Percentiles rank a stretch among this genome's conserved stretches.
Conservation (phyloP, 2,888 invertebrate species). For the Malachius bipustulatus region DNA sequence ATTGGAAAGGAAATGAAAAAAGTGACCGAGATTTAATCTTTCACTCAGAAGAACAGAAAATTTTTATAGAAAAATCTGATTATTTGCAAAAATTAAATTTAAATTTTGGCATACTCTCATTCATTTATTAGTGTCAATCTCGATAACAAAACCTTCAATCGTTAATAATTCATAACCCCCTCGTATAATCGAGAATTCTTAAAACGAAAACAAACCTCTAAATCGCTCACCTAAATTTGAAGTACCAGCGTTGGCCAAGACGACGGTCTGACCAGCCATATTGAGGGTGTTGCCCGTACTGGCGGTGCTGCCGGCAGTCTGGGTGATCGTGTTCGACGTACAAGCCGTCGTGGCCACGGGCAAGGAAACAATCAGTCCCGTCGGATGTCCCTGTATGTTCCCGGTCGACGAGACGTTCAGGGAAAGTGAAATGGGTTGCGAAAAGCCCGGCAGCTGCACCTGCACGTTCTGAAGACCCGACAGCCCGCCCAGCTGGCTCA, state of each 20-base stretch:
- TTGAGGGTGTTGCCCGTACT: constrained; percentile 18
- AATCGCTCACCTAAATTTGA: constrained; percentile 30
- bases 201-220: too few relatives aligned
- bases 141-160: too few relatives aligned
- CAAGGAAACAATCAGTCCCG: constrained; percentile 34
- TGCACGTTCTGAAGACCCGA: constrained; percentile 70
- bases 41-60: too few relatives aligned
- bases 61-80: too few relatives aligned
- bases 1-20: too few relatives aligned
- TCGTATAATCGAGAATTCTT: too few relatives aligned
- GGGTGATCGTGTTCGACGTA: constrained; percentile 29
- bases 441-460: constrained; percentile 69
- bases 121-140: too few relatives aligned
- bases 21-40: too few relatives aligned
- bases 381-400: constrained; percentile 39
- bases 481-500: constrained; percentile 53
- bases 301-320: constrained; percentile 22
- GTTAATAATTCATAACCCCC: too few relatives aligned
- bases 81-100: too few relatives aligned
- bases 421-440: constrained; percentile 75
- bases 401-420: constrained; percentile 57
- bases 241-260: constrained; percentile 30
- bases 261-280: constrained; percentile 30
- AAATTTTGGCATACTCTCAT: too few relatives aligned
- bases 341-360: constrained; percentile 35